phyloP scores from a whole-genome alignment of 2,888 invertebrate species.

The Perizoma affinitatum region DNA sequence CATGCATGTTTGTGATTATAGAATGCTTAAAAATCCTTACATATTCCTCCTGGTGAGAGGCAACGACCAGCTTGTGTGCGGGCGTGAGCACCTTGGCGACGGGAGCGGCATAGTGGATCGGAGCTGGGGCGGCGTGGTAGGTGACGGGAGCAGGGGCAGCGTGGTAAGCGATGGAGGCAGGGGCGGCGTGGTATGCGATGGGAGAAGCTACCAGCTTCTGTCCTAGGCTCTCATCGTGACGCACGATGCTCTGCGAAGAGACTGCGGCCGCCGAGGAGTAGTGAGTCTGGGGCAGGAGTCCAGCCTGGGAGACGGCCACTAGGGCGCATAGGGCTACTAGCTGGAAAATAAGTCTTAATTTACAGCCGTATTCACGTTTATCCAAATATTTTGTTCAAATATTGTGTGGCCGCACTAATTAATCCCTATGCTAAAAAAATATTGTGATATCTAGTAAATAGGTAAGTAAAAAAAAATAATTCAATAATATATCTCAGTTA shows the following conservation, averaged over 20 bases:
- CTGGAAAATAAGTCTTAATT: conserved; percentile 36
- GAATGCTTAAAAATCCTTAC: too few species aligned
- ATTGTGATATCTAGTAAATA: too few species aligned
- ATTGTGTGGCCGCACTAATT: not conserved
- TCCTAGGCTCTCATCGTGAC: conserved; percentile 59
- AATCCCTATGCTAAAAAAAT: too few species aligned
- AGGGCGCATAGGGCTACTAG: conserved; percentile 48
- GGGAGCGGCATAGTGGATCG: conserved; percentile 37
- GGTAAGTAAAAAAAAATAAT: too few species aligned
- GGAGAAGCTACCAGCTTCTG: conserved; percentile 41
- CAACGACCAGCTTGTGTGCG: too few species aligned
- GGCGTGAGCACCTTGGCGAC: conserved; percentile 47
- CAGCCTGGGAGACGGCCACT: conserved; percentile 48
- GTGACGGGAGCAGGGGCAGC: conserved; percentile 45
- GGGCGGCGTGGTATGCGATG: conserved; percentile 45
- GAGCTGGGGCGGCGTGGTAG: conserved; percentile 45
- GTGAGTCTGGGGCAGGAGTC: conserved; percentile 59
- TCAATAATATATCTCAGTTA: too few species aligned
- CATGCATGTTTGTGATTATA: too few species aligned
- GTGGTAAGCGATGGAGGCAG: conserved; percentile 53
- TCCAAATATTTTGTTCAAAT: not conserved
- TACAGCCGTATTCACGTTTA: not conserved
- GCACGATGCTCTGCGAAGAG: conserved; percentile 65
- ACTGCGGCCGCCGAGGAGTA: conserved; percentile 69
- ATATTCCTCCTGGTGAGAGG: conserved; percentile 33